phyloP scores from a whole-genome alignment of 1,140 invertebrate species.

The Drosophila nigromelanica region DNA sequence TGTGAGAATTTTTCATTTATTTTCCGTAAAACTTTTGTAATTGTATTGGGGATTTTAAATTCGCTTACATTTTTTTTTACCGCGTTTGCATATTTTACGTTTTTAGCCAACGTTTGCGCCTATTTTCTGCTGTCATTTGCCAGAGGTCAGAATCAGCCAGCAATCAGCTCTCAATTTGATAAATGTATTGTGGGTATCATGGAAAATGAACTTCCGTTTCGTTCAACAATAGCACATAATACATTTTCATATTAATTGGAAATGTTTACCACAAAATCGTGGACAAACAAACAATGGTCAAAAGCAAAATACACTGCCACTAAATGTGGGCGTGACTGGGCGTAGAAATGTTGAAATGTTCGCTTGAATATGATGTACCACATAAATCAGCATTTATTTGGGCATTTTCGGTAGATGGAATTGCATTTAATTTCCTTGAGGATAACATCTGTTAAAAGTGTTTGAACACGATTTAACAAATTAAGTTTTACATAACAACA shows the following conservation, averaged over 20 bases:
- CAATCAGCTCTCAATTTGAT: slow-evolving; percentile 29
- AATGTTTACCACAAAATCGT: slow-evolving; percentile 31
- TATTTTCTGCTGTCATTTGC: slow-evolving; percentile 6
- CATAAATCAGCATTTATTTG: slow-evolving; percentile 33
- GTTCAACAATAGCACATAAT: slow-evolving; percentile 33
- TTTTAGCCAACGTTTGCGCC: neutral
- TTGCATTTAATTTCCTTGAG: slow-evolving; percentile 67
- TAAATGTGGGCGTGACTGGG: slow-evolving; percentile 6
- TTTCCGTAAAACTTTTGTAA: neutral
- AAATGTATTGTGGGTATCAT: slow-evolving; percentile 26
- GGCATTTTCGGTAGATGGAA: slow-evolving; percentile 23
- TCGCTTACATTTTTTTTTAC: neutral
- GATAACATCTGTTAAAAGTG: slow-evolving; percentile 74
- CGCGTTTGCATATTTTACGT: slow-evolving; percentile 30
- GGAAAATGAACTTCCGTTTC: slow-evolving; percentile 58
- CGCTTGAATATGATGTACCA: too few species aligned
- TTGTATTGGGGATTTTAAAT: neutral
- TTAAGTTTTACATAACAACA: slow-evolving; percentile 53
- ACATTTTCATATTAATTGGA: slow-evolving; percentile 69
- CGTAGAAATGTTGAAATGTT: neutral
- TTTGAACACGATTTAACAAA: slow-evolving; percentile 69
- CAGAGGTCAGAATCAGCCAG: slow-evolving; percentile 12
- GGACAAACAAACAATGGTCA: neutral
- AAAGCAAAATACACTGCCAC: too few species aligned
- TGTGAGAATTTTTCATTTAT: neutral